Base-by-base conservation (phyloP, 1,140 invertebrate species). In the Microvelia longipes region DNA sequence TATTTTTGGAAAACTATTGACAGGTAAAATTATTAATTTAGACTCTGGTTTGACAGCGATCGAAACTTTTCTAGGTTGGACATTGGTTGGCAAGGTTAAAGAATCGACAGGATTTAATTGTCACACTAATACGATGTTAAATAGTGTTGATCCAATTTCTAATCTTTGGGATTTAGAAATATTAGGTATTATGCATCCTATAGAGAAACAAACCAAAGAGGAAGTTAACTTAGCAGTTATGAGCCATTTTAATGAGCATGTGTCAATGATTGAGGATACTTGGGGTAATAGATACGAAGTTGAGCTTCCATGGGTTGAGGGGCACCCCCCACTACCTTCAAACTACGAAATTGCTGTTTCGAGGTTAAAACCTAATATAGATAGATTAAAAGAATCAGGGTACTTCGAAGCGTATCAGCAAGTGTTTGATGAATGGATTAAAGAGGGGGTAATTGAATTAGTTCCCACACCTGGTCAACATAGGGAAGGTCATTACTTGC, bases 181-280 rank as follows among this genome's bases (percentile, higher is more conserved):
- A 19, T 50, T 50, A 50, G 35, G 35, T 19, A 50, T 50, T 50
- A 5, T 11, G 19, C 5, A 50, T 50, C 35, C 35, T 11, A 5
- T 29, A 19, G n/a, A 11, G 28, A 2, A 27, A 5, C 15, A 30
- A 28, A 77, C 78, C 71, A 69, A 70, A 64, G 30, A 71, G 1
- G n/a, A 74, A 2, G 71, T 72, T 19, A 66, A 63, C 27, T 76
- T 68, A 35, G 71, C 75, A 28, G 15, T 29, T 26, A 13, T 26
- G 28, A 13, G 66, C 11, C 66, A 67, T 67, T 25, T 67, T 67
- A 26, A 26, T 5, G 19, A 50, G 5, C 5, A 5, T 50, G 35
- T 50, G 35, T 50, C 19, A 50, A 50, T 50, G 19, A 5, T 19
- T 5, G 19, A 50, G 35, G 35, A 50, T 19, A 11, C 35, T n/a